These are phyloP conservation scores for Alces alces DNA, from an alignment of 2,113 vertebrate genomes.

Conservation along the genomic window DNA sequence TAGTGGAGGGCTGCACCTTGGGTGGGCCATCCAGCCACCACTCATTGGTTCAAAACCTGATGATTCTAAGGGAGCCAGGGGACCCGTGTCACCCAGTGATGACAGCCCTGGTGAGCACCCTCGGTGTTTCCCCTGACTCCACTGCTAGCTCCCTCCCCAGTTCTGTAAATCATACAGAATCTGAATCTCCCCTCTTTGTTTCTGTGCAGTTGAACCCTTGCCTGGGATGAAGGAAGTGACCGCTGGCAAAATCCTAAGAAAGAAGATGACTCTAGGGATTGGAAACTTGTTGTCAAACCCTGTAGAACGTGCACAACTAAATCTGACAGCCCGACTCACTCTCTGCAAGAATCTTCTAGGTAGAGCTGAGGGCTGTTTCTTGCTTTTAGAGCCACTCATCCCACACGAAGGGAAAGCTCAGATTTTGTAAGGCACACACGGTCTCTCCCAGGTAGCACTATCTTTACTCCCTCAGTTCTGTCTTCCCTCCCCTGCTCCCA, in stretches of 20 bases:
- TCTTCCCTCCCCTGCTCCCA: background rate
- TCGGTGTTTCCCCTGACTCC: background rate
- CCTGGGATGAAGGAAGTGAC: background rate
- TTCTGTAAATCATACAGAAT: background rate
- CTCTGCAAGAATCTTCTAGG: background rate
- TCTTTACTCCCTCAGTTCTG: background rate
- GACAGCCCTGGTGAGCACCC: fast-evolving
- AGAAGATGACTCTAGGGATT: too few species aligned
- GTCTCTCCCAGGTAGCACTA: background rate
- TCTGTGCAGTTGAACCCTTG: background rate
- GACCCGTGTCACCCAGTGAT: background rate
- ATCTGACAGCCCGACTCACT: fast-evolving
- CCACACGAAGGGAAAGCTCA: fast-evolving
- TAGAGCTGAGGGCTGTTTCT: fast-evolving
- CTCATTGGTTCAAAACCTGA: too few species aligned
- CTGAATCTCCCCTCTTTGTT: too few species aligned
- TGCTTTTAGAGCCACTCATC: fast-evolving
- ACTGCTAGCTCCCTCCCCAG: background rate
- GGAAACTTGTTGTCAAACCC: background rate
- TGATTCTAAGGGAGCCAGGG: background rate
- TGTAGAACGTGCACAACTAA: fast-evolving
- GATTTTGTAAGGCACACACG: background rate
- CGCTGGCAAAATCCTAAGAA: background rate
- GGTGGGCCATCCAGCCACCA: background rate
- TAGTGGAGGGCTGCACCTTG: background rate